Evolutionary conservation across 2,888 invertebrate genomes (phyloP), one percentile per base, ranked within the genome.

Genomic region (Scaptomyza caliginosa): DNA sequence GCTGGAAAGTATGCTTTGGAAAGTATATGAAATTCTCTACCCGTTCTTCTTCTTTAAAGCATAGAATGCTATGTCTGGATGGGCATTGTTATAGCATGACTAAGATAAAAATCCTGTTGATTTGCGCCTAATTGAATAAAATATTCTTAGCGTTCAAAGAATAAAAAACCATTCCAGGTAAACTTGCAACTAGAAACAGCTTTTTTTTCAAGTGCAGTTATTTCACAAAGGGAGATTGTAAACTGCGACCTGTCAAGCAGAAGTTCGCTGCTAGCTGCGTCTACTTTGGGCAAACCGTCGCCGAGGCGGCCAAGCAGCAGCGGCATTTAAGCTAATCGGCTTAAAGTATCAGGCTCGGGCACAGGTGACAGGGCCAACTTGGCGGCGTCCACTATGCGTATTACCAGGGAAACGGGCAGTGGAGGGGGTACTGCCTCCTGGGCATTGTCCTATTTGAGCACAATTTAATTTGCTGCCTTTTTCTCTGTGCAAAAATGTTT

Each of bases 241-340:
- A 59, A 55, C 52, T 54, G 57, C 16, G 23, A 28, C 6, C 23
- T 63, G 65, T 23, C 66, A 49, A 56, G 51, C 5, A 34, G 8
- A 62, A 63, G 43, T 39, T 63, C 11, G 49, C 49, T 17, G 17
- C 8, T 36, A 7, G 13, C 32, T n/a, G 45, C n/a, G 3, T 19
- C 26, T n/a, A 32, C 32, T 38, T 40, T 21, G 43, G 34, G 13
- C 54, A 59, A 42, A 32, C 7, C 34, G 34, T 16, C 28, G 55
- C 8, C 10, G 40, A 54, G 67, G 74, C 58, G 65, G 51, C 62
- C 66, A 70, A 62, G 74, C 67, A 60, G 74, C 71, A 60, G 43
- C 57, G 68, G 74, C 81, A 81, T 86, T 86, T 77, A 72, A 81
- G 78, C 67, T 88, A 86, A 86, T 86, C 88, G 88, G 86, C 88